Conservation (phyloP, 2,888 invertebrate species). For the Lasioglossum zephyrum region DNA sequence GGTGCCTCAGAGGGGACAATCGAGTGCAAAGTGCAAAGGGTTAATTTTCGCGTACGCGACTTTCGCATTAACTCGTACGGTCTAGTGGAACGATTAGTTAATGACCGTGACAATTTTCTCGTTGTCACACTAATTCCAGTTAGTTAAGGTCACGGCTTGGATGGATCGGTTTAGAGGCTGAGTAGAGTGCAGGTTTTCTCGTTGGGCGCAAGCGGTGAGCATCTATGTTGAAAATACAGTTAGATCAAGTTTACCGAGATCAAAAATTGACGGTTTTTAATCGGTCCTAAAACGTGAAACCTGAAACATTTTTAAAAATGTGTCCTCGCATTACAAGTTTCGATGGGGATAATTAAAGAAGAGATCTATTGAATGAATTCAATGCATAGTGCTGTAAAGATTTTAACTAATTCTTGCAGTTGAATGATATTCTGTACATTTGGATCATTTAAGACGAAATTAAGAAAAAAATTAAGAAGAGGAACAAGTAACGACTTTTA, state of each 20-base stretch:
- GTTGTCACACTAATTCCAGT: constrained; percentile 61
- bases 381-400: background rate
- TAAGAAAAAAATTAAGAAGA: no score
- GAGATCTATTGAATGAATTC: background rate
- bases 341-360: background rate
- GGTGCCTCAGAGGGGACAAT: no score
- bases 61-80: constrained; percentile 52
- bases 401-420: background rate
- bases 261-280: background rate
- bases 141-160: constrained; percentile 63
- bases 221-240: background rate
- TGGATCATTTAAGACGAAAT: background rate
- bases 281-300: background rate
- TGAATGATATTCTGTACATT: background rate
- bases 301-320: background rate
- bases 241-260: background rate
- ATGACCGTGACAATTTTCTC: constrained; percentile 63
- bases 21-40: no score
- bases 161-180: constrained; percentile 24
- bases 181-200: constrained; percentile 27
- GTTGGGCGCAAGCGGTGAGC: background rate
- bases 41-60: constrained; percentile 59
- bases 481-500: background rate
- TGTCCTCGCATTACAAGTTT: background rate
- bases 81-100: constrained; percentile 55